Evolutionary conservation across 2,797 vertebrate species (phyloP).

Genomic region (Danionella dracula): DNA sequence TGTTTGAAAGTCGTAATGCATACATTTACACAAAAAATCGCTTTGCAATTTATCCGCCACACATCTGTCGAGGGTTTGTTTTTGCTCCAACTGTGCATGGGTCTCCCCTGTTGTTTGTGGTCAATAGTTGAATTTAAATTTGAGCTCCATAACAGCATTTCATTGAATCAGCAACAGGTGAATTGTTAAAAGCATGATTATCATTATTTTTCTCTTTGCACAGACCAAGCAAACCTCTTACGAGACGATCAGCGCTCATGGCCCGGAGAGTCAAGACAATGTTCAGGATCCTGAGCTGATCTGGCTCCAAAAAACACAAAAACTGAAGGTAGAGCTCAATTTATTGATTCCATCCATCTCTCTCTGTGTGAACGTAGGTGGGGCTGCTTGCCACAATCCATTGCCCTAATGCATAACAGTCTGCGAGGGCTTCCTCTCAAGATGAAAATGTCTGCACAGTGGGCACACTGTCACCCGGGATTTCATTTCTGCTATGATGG

Average conservation of each 20-base stretch:
- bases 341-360: slow-evolving; percentile 43
- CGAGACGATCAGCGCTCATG: slow-evolving; percentile 17
- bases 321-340: slow-evolving; percentile 63
- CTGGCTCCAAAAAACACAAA: slow-evolving; percentile 63
- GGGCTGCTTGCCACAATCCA: slow-evolving; percentile 45
- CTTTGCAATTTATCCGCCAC: not conserved
- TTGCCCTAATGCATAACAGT: slow-evolving; percentile 41
- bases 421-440: slow-evolving; percentile 41
- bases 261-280: slow-evolving; percentile 38
- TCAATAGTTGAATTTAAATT: slow-evolving; percentile 24
- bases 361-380: slow-evolving; percentile 38
- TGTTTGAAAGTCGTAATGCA: not conserved
- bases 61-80: slow-evolving; percentile 21
- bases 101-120: not conserved
- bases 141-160: not conserved
- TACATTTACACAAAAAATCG: not conserved
- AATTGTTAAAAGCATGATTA: slow-evolving; percentile 12
- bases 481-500: slow-evolving; percentile 51
- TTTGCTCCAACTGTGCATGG: not conserved
- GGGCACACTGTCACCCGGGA: slow-evolving; percentile 37
- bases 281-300: slow-evolving; percentile 53
- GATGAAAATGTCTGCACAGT: slow-evolving; percentile 48
- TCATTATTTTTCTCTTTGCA: slow-evolving; percentile 9
- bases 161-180: slow-evolving; percentile 5
- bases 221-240: slow-evolving; percentile 12